Evolutionary conservation across 2,797 vertebrate species (phyloP), one percentile per base, ranked within the genome.

Genomic region (Hafferia zeledoni): DNA sequence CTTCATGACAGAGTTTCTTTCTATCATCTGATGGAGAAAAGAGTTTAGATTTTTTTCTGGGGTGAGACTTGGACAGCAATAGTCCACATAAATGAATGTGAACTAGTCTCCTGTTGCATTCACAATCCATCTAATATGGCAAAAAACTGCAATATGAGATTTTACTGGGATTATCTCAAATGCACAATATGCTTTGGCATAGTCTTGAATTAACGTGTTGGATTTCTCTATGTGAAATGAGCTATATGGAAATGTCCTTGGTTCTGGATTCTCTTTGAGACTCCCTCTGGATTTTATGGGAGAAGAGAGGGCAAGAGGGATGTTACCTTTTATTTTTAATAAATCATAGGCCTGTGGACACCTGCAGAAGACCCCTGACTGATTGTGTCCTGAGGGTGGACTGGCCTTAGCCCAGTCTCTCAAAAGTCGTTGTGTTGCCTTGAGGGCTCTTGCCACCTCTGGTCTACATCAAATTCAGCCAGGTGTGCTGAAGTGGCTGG

Each of bases 31-130:
- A 53, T 82, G 63, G 63, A 95, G 74, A 89, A 84, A 84, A 46
- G 52, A 72, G 44, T 49, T 49, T 22, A 28, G 4, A 0, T 3
- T 16, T 41, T 87, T 81, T 90, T 61, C 56, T 14, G 3, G 63
- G 25, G 9, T 88, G 74, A 89, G 44, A 87, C 87, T 93, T 89
- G 70, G 61, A 82, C 23, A 90, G 67, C 47, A 90, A 53, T 69
- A 61, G 39, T 86, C 70, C 46, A 43, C 33, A 46, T 56, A 90
- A 82, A 56, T 63, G 71, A 71, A 87, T 39, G 71, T 80, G 79
- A 85, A 74, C 52, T 87, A 33, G 33, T 87, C 95, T 90, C 70
- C 74, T 82, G 74, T 90, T 95, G 78, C 88, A 80, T 94, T 93
- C 74, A 84, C 61, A 89, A 80, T 82, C 15, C 19, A 50, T 90